These are phyloP conservation scores for Takifugu bimaculatus DNA, from an alignment of 2,113 vertebrate species.

Conservation along the genomic window DNA sequence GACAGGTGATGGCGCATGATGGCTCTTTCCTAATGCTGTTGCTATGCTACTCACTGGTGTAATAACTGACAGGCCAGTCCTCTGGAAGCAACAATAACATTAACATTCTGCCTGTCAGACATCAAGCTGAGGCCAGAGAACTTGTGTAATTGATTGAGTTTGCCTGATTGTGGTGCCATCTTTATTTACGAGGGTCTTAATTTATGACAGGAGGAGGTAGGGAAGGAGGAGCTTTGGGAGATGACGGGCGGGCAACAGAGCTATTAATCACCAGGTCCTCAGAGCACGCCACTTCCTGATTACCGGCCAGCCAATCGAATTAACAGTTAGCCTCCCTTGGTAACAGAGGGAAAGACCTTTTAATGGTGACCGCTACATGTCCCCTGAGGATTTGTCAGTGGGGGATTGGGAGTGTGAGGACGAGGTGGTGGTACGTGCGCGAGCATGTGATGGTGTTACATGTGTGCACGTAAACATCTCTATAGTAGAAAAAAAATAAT, in stretches of 20 bases:
- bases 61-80: slow-evolving; percentile 77
- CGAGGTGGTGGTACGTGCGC: slow-evolving; percentile 79
- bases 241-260: slow-evolving; percentile 77
- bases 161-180: slow-evolving; percentile 91
- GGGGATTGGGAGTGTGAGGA: slow-evolving; percentile 46
- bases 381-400: slow-evolving; percentile 76
- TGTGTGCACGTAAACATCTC: slow-evolving; percentile 2
- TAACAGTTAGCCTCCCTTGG: slow-evolving; percentile 86
- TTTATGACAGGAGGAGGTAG: slow-evolving; percentile 88
- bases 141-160: slow-evolving; percentile 90
- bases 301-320: slow-evolving; percentile 98
- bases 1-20: slow-evolving; percentile 70
- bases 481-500: background rate
- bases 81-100: slow-evolving; percentile 84
- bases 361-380: slow-evolving; percentile 87
- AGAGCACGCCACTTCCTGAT: slow-evolving; percentile 82
- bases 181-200: slow-evolving; percentile 97
- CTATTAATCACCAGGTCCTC: slow-evolving; percentile 89
- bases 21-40: slow-evolving; percentile 67
- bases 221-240: slow-evolving; percentile 86
- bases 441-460: slow-evolving; percentile 25
- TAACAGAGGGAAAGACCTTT: slow-evolving; percentile 95
- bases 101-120: slow-evolving; percentile 77
- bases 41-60: slow-evolving; percentile 48
- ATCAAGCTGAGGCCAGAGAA: slow-evolving; percentile 78